Percentiles rank a stretch among this genome's conserved stretches.
phyloP scores from a whole-genome alignment of 2,113 vertebrate species.

The Lamprotornis superbus region DNA sequence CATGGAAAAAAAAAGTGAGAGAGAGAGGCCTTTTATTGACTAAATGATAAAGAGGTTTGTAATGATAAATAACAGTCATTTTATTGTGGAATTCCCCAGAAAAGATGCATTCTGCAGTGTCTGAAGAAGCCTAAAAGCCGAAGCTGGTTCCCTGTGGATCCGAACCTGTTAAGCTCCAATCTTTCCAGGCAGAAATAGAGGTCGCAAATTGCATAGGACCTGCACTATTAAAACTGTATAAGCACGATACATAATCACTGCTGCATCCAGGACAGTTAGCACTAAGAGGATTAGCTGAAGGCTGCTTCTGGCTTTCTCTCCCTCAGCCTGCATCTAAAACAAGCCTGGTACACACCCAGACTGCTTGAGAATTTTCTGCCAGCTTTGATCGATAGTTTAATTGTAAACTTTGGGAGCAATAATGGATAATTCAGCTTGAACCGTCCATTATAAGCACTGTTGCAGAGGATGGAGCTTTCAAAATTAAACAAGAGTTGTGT shows the following conservation, averaged over 20 bases:
- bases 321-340: slow-evolving; percentile 59
- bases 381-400: slow-evolving; percentile 86
- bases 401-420: slow-evolving; percentile 84
- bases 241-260: slow-evolving; percentile 74
- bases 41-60: slow-evolving; percentile 99
- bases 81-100: slow-evolving; percentile 99
- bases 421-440: slow-evolving; percentile 83
- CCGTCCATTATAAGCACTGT: slow-evolving; percentile 74
- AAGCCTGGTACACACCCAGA: slow-evolving; percentile 57
- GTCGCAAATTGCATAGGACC: slow-evolving; percentile 88
- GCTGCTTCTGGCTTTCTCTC: slow-evolving; percentile 69
- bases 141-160: slow-evolving; percentile 79
- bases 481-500: slow-evolving; percentile 82
- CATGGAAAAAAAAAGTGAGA: slow-evolving; percentile 84
- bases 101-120: slow-evolving; percentile 96
- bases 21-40: slow-evolving; percentile 99
- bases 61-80: slow-evolving; percentile 99
- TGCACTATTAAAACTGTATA: slow-evolving; percentile 83
- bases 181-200: slow-evolving; percentile 82
- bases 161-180: slow-evolving; percentile 90
- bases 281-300: slow-evolving; percentile 75
- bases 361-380: slow-evolving; percentile 74
- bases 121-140: slow-evolving; percentile 89
- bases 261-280: slow-evolving; percentile 71
- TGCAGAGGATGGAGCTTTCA: slow-evolving; percentile 73